phyloP scores from a whole-genome alignment of 2,797 vertebrate species.

The Galago senegalensis region DNA sequence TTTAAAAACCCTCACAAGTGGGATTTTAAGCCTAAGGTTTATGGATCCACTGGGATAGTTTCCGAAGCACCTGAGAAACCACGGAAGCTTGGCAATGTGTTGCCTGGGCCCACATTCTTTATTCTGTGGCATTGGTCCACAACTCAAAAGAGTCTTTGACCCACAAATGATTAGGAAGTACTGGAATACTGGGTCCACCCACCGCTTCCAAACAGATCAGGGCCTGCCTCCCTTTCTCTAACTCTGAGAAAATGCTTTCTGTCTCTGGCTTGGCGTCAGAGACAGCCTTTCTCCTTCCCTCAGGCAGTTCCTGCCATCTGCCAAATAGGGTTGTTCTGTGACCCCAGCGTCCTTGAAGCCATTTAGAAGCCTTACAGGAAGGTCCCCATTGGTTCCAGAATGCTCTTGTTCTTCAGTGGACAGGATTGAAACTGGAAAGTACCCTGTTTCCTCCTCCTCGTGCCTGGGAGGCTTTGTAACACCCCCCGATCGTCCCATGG shows the following conservation, averaged over 20 bases:
- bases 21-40: conserved; percentile 15
- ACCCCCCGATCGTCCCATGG: accelerated
- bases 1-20: not conserved
- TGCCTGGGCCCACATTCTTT: not conserved
- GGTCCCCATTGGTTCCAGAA: not conserved
- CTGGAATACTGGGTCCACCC: conserved; percentile 38
- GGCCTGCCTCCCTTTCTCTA: conserved; percentile 21
- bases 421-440: not conserved
- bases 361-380: not conserved
- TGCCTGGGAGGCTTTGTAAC: not conserved
- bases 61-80: conserved; percentile 22
- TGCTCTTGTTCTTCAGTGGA: not conserved
- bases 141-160: not conserved
- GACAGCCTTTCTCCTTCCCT: conserved; percentile 60
- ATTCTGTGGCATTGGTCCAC: not conserved
- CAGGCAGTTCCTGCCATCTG: conserved; percentile 77
- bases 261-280: conserved; percentile 47
- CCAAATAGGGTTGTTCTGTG: conserved; percentile 56
- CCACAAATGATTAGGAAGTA: conserved; percentile 43
- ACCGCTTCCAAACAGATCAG: conserved; percentile 59
- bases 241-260: conserved; percentile 60
- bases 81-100: not conserved
- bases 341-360: conserved; percentile 71
- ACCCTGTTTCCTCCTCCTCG: accelerated
- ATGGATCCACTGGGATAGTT: not conserved